Percentiles rank a stretch among this genome's conserved stretches.
phyloP scores from a whole-genome alignment of 2,888 invertebrate genomes.

The Drosophila quinaria region DNA sequence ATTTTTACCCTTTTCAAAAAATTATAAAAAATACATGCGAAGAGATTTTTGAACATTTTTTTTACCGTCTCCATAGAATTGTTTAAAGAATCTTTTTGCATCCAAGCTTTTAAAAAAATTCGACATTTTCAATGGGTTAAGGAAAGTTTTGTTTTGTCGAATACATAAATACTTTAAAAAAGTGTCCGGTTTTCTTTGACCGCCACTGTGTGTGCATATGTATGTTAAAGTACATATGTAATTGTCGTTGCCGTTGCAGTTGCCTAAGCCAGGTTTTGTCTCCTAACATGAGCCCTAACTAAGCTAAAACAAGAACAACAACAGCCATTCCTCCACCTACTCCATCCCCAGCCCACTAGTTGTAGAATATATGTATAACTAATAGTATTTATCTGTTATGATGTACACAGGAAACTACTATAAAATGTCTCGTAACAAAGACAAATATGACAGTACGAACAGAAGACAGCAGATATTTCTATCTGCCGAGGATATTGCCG shows the following conservation, averaged over 20 bases:
- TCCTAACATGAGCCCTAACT: conserved; percentile 81
- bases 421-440: conserved; percentile 92
- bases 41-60: no score
- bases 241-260: conserved; percentile 58
- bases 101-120: no score
- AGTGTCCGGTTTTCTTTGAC: no score
- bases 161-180: no score
- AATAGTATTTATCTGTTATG: conserved; percentile 18
- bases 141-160: no score
- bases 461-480: conserved; percentile 95
- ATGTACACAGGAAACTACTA: conserved; percentile 83
- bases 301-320: conserved; percentile 56
- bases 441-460: conserved; percentile 94
- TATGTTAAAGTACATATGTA: conserved; percentile 35
- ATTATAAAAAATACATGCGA: no score
- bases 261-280: conserved; percentile 72
- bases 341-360: not conserved
- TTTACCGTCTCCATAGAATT: no score
- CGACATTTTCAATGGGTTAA: no score
- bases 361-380: conserved; percentile 14
- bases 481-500: conserved; percentile 96
- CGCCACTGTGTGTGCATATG: conserved; percentile 28
- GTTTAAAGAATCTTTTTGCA: no score
- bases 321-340: conserved; percentile 25
- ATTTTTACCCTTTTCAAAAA: no score